phyloP scores from a whole-genome alignment of 2,797 vertebrate genomes.

The Sebastolobus alascanus region DNA sequence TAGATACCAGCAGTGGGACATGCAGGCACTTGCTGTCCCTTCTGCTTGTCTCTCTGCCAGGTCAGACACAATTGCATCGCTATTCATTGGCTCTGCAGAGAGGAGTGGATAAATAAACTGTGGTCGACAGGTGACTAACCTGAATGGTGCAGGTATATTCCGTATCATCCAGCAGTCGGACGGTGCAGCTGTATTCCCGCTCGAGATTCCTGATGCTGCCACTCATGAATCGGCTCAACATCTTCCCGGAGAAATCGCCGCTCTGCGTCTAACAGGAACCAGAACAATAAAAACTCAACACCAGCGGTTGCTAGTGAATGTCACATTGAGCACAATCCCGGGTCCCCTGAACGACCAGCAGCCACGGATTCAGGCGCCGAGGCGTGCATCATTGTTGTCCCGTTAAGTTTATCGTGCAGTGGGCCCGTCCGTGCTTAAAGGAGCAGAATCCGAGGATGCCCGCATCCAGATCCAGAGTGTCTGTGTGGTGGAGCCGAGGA shows the following conservation, averaged over 20 bases:
- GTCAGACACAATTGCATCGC: slow-evolving; percentile 58
- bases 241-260: slow-evolving; percentile 87
- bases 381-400: slow-evolving; percentile 78
- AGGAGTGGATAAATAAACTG: slow-evolving; percentile 9
- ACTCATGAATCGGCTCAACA: slow-evolving; percentile 98
- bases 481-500: slow-evolving; percentile 57
- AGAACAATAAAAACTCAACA: slow-evolving; percentile 82
- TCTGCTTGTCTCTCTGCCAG: slow-evolving; percentile 40
- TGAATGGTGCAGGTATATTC: slow-evolving; percentile 99
- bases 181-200: slow-evolving; percentile 96
- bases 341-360: slow-evolving; percentile 68
- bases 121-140: slow-evolving; percentile 87
- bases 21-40: slow-evolving; percentile 36
- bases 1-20: slow-evolving; percentile 46
- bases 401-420: slow-evolving; percentile 58
- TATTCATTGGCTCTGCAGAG: background rate
- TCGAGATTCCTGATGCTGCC: slow-evolving; percentile 98
- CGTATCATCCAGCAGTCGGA: slow-evolving; percentile 97
- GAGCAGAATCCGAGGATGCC: slow-evolving; percentile 74
- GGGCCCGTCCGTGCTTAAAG: slow-evolving; percentile 37
- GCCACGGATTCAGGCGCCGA: slow-evolving; percentile 62
- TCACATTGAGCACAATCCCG: slow-evolving; percentile 80
- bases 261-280: slow-evolving; percentile 76
- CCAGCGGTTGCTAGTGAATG: slow-evolving; percentile 73
- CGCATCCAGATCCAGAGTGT: slow-evolving; percentile 75